Evolutionary conservation across 92 coral and sea anemone genomes (phyloP).

Genomic region (Desmophyllum pertusum): DNA sequence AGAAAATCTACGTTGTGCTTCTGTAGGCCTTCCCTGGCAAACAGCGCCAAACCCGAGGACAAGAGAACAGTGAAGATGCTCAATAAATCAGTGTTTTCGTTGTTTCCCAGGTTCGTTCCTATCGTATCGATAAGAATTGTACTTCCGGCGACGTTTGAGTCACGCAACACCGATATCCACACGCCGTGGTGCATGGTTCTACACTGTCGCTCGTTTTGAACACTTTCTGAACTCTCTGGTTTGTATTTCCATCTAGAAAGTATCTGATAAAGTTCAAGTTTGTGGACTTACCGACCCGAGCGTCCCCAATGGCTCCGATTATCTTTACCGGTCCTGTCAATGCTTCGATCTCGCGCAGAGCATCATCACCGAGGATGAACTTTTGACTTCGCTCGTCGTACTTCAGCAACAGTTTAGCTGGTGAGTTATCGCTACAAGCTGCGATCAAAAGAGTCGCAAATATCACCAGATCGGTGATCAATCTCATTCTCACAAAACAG

Average conservation of each 20-base stretch:
- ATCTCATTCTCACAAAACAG: conserved; percentile 1
- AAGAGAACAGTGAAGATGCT: conserved; percentile 67
- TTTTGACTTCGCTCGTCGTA: conserved; percentile 15
- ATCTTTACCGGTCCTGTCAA: conserved; percentile 31
- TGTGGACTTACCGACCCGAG: conserved; percentile 82
- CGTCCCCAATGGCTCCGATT: conserved; percentile 68
- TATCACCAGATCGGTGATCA: conserved; percentile 5
- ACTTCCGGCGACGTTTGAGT: conserved; percentile 25
- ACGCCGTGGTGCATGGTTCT: conserved; percentile 65
- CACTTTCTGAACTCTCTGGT: conserved; percentile 38
- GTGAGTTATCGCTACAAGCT: conserved; percentile 3
- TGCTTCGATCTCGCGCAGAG: conserved; percentile 23
- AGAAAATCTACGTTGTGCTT: conserved; percentile 66
- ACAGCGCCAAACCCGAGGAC: conserved; percentile 66
- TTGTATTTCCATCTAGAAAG: conserved; percentile 37
- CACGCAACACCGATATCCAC: conserved; percentile 57
- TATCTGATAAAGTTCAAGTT: conserved; percentile 65
- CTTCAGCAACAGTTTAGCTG: conserved; percentile 46
- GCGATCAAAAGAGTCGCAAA: conserved; percentile 2
- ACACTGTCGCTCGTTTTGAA: conserved; percentile 64
- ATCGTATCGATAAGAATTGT: conserved; percentile 66
- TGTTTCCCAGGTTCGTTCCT: conserved; percentile 66
- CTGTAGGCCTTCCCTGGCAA: conserved; percentile 43
- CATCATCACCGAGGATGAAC: conserved; percentile 26
- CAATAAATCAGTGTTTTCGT: conserved; percentile 58